phyloP scores from a whole-genome alignment of 1,140 invertebrate species.

The Metaphire vulgaris region DNA sequence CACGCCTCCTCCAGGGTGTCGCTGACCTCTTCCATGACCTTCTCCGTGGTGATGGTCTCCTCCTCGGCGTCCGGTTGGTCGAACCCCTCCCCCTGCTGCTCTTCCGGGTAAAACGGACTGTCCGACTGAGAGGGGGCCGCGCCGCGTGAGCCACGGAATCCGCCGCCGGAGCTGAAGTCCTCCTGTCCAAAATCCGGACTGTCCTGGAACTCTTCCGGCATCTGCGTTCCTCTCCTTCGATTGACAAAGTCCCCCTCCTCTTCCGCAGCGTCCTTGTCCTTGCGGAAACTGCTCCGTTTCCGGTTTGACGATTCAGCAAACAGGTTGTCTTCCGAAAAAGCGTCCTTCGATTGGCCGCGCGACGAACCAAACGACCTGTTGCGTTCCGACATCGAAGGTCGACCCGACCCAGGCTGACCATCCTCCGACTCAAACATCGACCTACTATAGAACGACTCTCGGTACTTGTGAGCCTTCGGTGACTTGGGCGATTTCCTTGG shows the following conservation, averaged over 20 bases:
- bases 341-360: neutral
- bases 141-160: too few relatives aligned
- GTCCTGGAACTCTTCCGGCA: neutral
- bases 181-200: neutral
- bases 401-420: neutral
- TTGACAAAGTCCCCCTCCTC: neutral
- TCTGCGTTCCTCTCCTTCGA: neutral
- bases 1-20: slow-evolving; percentile 34
- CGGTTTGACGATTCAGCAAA: neutral
- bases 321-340: slow-evolving; percentile 15
- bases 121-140: neutral
- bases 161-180: neutral
- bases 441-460: neutral
- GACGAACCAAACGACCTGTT: neutral
- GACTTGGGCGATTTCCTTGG: neutral
- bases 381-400: neutral
- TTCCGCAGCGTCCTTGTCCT: too few relatives aligned
- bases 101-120: too few relatives aligned
- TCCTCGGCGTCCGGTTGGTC: slow-evolving; percentile 6
- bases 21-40: slow-evolving; percentile 33
- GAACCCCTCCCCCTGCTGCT: neutral
- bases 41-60: slow-evolving; percentile 16
- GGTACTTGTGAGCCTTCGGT: too few relatives aligned
- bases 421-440: slow-evolving; percentile 9
- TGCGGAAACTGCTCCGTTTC: neutral